Conservation (phyloP, 2,113 vertebrate genomes). For the Aphyosemion australe region DNA sequence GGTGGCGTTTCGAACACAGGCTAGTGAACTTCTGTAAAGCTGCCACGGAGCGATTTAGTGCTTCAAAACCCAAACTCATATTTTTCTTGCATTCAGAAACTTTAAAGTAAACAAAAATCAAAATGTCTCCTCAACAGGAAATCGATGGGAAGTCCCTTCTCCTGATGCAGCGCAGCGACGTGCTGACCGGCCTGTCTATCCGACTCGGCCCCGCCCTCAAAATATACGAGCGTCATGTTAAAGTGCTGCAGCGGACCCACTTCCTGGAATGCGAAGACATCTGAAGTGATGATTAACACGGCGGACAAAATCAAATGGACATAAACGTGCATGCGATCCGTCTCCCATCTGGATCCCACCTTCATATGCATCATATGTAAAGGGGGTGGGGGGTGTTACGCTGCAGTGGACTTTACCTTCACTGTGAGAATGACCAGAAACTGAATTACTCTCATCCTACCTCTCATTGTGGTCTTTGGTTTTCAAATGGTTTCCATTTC, state of each 20-base stretch:
- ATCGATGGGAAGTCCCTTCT: constrained; percentile 91
- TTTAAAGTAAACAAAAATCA: not conserved
- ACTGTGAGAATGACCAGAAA: constrained; percentile 70
- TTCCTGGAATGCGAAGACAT: constrained; percentile 85
- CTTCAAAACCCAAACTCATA: not conserved
- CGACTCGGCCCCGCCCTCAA: constrained; percentile 90
- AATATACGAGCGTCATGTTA: constrained; percentile 91
- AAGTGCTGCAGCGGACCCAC: constrained; percentile 89
- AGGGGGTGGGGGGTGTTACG: constrained; percentile 28
- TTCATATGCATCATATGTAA: constrained; percentile 51
- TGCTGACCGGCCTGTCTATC: constrained; percentile 89
- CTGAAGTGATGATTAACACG: constrained; percentile 31
- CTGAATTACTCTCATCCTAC: constrained; percentile 69
- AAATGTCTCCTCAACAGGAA: constrained; percentile 75
- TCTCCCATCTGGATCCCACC: constrained; percentile 45
- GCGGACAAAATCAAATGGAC: constrained; percentile 37
- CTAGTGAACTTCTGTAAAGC: constrained; percentile 47
- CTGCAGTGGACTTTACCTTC: constrained; percentile 51
- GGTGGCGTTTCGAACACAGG: constrained; percentile 87
- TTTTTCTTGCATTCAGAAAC: not conserved
- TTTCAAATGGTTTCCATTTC: constrained; percentile 53
- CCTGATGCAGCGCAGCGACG: constrained; percentile 90
- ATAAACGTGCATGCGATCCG: constrained; percentile 51
- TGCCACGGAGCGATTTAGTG: too few species aligned
- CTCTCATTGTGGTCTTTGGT: constrained; percentile 69